These are phyloP conservation scores for Orthonyx spaldingii DNA, from an alignment of 2,113 vertebrate species.

Conservation along the genomic window DNA sequence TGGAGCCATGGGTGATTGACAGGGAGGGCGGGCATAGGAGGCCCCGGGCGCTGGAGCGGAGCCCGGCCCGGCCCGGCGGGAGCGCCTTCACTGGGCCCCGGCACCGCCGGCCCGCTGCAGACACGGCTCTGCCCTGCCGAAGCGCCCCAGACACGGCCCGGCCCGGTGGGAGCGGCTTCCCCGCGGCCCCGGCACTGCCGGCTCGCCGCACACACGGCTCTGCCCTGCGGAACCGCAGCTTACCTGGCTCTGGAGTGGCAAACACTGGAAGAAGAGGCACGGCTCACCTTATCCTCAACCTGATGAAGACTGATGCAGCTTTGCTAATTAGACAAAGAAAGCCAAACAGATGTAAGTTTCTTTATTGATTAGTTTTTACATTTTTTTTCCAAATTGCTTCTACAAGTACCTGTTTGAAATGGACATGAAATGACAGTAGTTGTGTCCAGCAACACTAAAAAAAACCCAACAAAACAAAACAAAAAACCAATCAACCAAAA, in stretches of 20 bases:
- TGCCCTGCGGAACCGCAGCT: accelerated
- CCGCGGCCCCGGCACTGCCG: accelerated
- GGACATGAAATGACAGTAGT: not conserved
- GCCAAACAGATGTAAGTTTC: not conserved
- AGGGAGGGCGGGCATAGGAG: too few relatives aligned
- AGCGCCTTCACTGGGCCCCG: too few relatives aligned
- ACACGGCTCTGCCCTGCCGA: accelerated
- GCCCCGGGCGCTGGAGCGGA: too few relatives aligned
- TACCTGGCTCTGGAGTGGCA: accelerated
- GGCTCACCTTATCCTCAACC: not conserved
- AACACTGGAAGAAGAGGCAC: not conserved
- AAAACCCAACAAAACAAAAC: not conserved
- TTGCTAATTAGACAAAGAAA: not conserved
- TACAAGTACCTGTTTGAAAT: constrained; percentile 21
- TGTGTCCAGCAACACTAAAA: not conserved
- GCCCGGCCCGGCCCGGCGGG: not conserved
- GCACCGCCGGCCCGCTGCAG: not conserved
- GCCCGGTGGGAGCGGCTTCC: not conserved
- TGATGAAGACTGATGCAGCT: not conserved
- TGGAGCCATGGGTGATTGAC: not conserved
- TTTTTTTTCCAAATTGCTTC: not conserved
- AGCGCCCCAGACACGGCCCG: not conserved
- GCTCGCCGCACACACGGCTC: accelerated
- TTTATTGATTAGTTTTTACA: constrained; percentile 50
- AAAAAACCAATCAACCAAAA: not conserved